These are phyloP conservation scores for Lepidiolamprologus cunningtoni DNA, from an alignment of 2,113 vertebrate species.

Conservation along the genomic window DNA sequence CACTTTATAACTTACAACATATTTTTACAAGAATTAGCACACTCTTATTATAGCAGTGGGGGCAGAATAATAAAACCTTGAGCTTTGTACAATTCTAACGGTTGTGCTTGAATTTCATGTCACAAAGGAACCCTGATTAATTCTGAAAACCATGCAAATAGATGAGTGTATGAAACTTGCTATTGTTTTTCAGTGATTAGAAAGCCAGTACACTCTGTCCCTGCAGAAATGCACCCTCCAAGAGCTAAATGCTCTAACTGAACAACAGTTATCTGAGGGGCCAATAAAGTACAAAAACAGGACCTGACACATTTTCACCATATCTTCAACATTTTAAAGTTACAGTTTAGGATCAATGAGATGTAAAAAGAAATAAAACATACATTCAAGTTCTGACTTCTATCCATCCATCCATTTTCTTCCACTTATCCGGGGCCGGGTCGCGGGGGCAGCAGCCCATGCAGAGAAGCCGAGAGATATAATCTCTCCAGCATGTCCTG, in stretches of 20 bases:
- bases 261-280: fast-evolving
- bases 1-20: neutral
- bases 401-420: neutral
- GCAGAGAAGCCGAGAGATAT: neutral
- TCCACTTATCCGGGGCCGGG: fast-evolving
- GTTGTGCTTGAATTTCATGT: neutral
- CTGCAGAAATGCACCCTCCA: neutral
- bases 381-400: neutral
- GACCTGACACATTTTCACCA: neutral
- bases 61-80: neutral
- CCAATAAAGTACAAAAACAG: fast-evolving
- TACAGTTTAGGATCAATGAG: neutral
- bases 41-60: neutral
- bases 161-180: neutral
- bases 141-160: neutral
- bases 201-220: neutral
- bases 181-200: neutral
- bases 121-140: neutral
- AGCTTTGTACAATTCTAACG: neutral
- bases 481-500: too few relatives aligned
- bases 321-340: neutral
- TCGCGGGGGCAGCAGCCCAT: fast-evolving
- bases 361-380: neutral
- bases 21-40: neutral
- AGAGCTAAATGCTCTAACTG: neutral